A percentile compares a stretch with the other conserved stretches of the same genome.
Evolutionary conservation across 2,797 vertebrate genomes (phyloP).

Genomic region (Hybognathus amarus): DNA sequence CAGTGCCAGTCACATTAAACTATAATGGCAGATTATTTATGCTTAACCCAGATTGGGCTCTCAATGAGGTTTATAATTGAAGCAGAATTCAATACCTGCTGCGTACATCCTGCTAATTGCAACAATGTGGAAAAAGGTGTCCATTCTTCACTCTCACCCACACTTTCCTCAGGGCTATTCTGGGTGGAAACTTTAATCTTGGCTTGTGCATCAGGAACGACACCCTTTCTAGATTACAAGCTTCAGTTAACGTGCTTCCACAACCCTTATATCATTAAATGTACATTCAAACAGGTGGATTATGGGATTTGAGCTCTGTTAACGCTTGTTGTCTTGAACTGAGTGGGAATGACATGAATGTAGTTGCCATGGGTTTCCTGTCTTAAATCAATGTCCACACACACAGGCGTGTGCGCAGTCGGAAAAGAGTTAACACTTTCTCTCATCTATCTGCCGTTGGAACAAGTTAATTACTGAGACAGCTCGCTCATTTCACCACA

Average conservation of each 20-base stretch:
- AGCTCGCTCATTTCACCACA: slow-evolving; percentile 61
- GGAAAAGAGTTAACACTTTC: slow-evolving; percentile 39
- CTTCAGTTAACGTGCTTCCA: background rate
- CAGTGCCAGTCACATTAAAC: background rate
- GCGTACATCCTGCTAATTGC: background rate
- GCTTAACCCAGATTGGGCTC: background rate
- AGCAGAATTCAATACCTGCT: background rate
- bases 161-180: background rate
- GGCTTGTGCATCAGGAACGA: background rate
- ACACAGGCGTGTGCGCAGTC: background rate
- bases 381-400: slow-evolving; percentile 22
- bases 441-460: slow-evolving; percentile 44
- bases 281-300: background rate
- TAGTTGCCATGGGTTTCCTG: slow-evolving; percentile 21
- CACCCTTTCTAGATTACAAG: background rate
- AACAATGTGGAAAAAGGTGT: background rate
- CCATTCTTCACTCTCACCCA: background rate
- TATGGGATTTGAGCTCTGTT: background rate
- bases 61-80: slow-evolving; percentile 2
- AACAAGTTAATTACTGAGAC: slow-evolving; percentile 67
- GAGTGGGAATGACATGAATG: background rate
- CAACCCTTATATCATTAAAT: background rate
- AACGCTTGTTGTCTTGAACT: background rate
- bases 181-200: background rate
- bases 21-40: background rate